Evolutionary conservation across 64 coral and sea anemone species (phyloP).

Genomic region (Actinia tenebrosa): DNA sequence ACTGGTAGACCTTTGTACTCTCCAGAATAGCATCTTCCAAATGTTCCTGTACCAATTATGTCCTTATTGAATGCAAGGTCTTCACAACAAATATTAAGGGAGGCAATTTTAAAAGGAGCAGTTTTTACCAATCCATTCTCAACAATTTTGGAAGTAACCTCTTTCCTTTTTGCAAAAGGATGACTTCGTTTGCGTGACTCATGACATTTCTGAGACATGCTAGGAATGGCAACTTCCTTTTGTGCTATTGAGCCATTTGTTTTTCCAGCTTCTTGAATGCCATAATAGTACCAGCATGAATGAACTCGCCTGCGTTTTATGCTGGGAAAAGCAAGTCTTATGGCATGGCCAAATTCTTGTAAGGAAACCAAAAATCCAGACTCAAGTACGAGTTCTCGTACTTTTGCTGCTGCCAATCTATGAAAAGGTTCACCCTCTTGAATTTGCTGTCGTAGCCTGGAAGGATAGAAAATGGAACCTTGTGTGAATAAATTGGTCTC

Average conservation of each 20-base stretch:
- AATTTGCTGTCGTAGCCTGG: too few relatives aligned
- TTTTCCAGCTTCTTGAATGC: slow-evolving; percentile 17
- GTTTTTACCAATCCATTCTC: too few relatives aligned
- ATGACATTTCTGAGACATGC: too few relatives aligned
- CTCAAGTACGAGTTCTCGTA: not conserved
- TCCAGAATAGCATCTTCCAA: slow-evolving; percentile 56
- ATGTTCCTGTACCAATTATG: slow-evolving; percentile 47
- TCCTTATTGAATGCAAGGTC: slow-evolving; percentile 4
- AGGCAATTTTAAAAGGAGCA: not conserved
- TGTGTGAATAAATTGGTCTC: too few relatives aligned
- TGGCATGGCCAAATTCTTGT: slow-evolving; percentile 2
- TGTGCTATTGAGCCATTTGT: not conserved
- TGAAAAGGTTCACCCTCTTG: not conserved
- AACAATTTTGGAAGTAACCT: too few relatives aligned
- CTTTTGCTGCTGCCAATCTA: not conserved
- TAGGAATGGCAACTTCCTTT: too few relatives aligned
- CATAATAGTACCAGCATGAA: slow-evolving; percentile 55
- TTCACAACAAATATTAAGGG: slow-evolving; percentile 25
- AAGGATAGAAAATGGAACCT: too few relatives aligned
- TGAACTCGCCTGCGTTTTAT: slow-evolving; percentile 30
- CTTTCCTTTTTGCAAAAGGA: too few relatives aligned
- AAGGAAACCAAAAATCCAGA: not conserved
- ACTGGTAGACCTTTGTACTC: slow-evolving; percentile 24
- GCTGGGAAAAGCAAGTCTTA: slow-evolving; percentile 39
- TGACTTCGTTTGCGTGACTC: too few relatives aligned